phyloP scores from a whole-genome alignment of 2,888 invertebrate genomes.

The Platycnemis pennipes region DNA sequence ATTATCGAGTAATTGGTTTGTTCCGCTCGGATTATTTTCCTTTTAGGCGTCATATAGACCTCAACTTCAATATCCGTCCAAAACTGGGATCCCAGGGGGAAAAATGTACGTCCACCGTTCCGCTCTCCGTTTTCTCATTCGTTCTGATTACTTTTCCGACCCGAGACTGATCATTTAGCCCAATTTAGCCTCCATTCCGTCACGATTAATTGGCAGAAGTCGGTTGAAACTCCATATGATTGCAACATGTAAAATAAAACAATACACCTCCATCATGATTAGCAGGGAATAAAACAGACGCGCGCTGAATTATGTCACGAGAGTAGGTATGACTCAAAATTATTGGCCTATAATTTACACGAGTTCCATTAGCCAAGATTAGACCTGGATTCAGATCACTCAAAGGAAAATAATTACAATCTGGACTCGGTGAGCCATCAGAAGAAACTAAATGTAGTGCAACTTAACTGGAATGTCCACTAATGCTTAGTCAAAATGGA shows the following conservation, averaged over 20 bases:
- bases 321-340: neutral
- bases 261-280: neutral
- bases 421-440: too few species aligned
- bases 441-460: too few species aligned
- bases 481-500: too few species aligned
- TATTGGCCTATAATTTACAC: neutral
- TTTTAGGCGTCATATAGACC: neutral
- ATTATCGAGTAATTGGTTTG: neutral
- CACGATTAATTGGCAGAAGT: neutral
- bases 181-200: neutral
- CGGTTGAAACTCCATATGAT: neutral
- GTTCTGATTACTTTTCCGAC: neutral
- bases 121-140: neutral
- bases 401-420: too few species aligned
- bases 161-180: neutral
- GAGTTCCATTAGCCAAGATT: neutral
- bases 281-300: neutral
- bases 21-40: neutral
- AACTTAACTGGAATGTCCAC: too few species aligned
- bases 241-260: neutral
- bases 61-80: slow-evolving; percentile 1
- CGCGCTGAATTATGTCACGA: neutral
- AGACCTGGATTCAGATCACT: too few species aligned
- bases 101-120: neutral
- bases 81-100: neutral